Evolutionary conservation across 2,797 vertebrate genomes (phyloP), one percentile per base, ranked within the genome.

Genomic region (Sebastes iracundus): DNA sequence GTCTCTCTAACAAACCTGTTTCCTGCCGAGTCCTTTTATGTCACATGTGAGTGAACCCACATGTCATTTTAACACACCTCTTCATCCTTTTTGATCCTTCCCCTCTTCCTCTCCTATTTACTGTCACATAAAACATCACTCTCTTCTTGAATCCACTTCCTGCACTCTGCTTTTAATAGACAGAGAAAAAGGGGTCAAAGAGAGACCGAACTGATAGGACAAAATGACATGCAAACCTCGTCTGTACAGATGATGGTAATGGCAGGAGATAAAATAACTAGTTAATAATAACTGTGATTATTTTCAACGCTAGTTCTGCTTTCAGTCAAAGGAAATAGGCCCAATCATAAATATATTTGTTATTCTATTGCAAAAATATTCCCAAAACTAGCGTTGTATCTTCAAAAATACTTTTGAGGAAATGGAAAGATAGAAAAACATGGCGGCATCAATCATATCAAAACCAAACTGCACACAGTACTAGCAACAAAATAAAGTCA

Each of bases 1-100:
- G 16, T 27, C 25, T 59, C 6, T 14, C 60, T 52, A 58, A 60
- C 38, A 62, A 69, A 7, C 49, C 1, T 33, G 69, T 22, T 35
- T 23, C 58, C 69, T 28, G 60, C 66, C 61, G 65, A 42, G 79
- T 65, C 38, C 1, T 80, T 77, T 77, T 75, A 46, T 28, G 33
- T 32, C 62, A 28, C 32, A 16, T 12, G 52, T 63, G 63, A 86
- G 42, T 79, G 59, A 79, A 83, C 16, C 60, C 86, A 82, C 28
- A 33, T 58, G 81, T 55, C 42, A 35, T 46, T 32, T 85, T 68
- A 52, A 74, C 25, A 49, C 73, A 33, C 14, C 7, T 52, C 46
- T 25, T 75, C 28, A 4, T 77, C 56, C 63, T 55, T 35, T 87
- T 78, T 86, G 27, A 80, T 63, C 81, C 42, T 78, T 77, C 18